A percentile compares a stretch with the other conserved stretches of the same genome.
Evolutionary conservation across 1,140 invertebrate species (phyloP).

Genomic region (Monochamus saltuarius): DNA sequence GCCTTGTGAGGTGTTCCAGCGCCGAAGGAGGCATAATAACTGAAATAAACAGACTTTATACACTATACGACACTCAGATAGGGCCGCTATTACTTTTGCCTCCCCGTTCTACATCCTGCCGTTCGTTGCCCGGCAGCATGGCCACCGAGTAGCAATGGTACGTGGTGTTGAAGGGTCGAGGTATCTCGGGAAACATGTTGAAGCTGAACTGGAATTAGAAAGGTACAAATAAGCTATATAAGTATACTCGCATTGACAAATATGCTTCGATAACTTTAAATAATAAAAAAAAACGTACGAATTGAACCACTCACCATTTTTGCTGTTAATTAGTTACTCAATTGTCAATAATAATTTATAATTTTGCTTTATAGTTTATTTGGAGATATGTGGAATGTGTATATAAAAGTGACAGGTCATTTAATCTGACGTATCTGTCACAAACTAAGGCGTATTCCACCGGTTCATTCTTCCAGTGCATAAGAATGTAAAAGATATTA

Average conservation of each 20-base stretch:
- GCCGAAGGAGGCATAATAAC: slow-evolving; percentile 98
- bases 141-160: slow-evolving; percentile 93
- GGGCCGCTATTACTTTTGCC: slow-evolving; percentile 79
- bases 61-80: background rate
- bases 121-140: slow-evolving; percentile 91
- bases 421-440: too few species aligned
- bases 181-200: slow-evolving; percentile 80
- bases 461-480: too few species aligned
- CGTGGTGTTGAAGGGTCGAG: slow-evolving; percentile 77
- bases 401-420: too few species aligned
- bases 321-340: background rate
- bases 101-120: slow-evolving; percentile 94
- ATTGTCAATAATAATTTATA: background rate
- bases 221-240: too few species aligned
- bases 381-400: too few species aligned
- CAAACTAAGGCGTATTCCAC: too few species aligned
- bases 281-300: background rate
- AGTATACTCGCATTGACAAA: too few species aligned
- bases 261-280: background rate
- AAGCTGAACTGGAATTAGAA: slow-evolving; percentile 73
- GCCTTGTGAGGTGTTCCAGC: slow-evolving; percentile 85
- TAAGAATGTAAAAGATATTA: too few species aligned
- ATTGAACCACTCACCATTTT: background rate
- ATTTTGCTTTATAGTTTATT: background rate
- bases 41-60: slow-evolving; percentile 53